These are phyloP conservation scores for Leptonema lineaticorne DNA, from an alignment of 1,140 invertebrate species.

Conservation along the genomic window DNA sequence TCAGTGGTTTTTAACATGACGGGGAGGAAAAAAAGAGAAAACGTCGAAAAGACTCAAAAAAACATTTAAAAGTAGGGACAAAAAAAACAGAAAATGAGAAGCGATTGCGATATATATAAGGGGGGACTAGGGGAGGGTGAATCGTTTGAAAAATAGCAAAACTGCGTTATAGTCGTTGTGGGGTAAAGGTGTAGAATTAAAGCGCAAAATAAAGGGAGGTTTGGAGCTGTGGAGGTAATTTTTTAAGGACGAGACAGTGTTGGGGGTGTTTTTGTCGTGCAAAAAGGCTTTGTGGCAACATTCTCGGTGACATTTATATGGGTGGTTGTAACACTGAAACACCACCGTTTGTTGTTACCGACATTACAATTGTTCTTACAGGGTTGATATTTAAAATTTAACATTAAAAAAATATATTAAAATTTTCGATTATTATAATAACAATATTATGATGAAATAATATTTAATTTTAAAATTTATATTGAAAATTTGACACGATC, in stretches of 20 bases:
- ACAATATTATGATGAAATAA: too few relatives aligned
- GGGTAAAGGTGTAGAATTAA: constrained; percentile 1
- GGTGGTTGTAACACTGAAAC: background rate
- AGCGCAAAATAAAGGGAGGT: background rate
- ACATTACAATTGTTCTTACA: too few relatives aligned
- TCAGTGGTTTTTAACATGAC: constrained; percentile 41
- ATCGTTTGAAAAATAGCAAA: constrained; percentile 40
- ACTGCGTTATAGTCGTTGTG: constrained; percentile 4
- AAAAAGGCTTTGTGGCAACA: constrained; percentile 26
- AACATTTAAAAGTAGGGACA: background rate
- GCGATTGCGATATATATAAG: too few relatives aligned
- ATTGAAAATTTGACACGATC: too few relatives aligned
- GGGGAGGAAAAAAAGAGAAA: constrained; percentile 31
- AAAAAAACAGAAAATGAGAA: too few relatives aligned
- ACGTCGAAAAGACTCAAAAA: background rate
- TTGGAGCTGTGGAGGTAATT: background rate
- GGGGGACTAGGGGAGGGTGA: constrained; percentile 17
- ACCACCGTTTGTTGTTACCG: background rate
- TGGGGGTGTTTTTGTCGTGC: too few relatives aligned
- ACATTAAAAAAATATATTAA: too few relatives aligned
- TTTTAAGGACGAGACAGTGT: too few relatives aligned
- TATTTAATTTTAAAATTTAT: too few relatives aligned
- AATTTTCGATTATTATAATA: too few relatives aligned
- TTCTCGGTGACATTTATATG: constrained; percentile 27
- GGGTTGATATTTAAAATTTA: too few relatives aligned